Conservation (phyloP, 2,113 vertebrate species). For the Notiomystis cincta region DNA sequence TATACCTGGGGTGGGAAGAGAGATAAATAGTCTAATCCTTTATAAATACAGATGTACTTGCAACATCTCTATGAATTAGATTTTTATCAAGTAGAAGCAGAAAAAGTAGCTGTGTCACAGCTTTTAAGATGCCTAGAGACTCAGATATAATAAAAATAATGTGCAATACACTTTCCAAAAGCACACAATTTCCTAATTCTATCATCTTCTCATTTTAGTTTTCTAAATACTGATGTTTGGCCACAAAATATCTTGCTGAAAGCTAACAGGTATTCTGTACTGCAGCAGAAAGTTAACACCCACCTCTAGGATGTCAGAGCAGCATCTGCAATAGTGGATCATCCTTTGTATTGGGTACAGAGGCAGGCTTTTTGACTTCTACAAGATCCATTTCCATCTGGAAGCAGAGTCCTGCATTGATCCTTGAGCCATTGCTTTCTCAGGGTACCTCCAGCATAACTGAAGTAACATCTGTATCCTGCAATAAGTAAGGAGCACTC, state of each 20-base stretch:
- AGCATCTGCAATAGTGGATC: background rate
- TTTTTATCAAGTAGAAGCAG: background rate
- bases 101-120: background rate
- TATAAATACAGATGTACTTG: background rate
- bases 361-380: background rate
- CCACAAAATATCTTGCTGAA: background rate
- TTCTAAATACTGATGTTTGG: background rate
- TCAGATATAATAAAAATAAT: background rate
- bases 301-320: background rate
- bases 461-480: background rate
- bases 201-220: background rate
- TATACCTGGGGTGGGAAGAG: background rate
- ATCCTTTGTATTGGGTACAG: background rate
- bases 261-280: background rate
- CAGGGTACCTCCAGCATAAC: background rate
- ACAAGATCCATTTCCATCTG: background rate
- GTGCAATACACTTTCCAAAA: background rate
- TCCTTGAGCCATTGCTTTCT: background rate
- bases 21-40: background rate
- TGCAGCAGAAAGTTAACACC: background rate
- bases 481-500: background rate
- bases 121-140: background rate
- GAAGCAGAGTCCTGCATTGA: background rate
- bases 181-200: background rate
- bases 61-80: background rate